Evolutionary conservation across 2,797 vertebrate genomes (phyloP).

Genomic region (Labroides dimidiatus): DNA sequence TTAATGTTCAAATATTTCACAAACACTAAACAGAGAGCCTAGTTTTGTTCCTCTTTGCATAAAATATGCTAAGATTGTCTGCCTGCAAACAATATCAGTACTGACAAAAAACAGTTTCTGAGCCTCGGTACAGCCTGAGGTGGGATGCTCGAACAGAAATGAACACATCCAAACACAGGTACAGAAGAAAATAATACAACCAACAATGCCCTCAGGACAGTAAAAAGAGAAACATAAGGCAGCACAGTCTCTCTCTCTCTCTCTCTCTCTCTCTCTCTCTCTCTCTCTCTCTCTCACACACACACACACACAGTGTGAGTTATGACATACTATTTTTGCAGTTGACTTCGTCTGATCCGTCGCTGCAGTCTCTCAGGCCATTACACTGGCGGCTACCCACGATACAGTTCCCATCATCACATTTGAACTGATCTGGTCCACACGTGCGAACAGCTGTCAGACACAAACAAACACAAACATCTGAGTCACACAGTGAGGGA

Average conservation of each 20-base stretch:
- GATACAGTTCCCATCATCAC: slow-evolving; percentile 93
- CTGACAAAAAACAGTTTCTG: neutral
- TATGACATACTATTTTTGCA: slow-evolving; percentile 89
- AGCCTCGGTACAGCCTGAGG: slow-evolving; percentile 1
- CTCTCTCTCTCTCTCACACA: neutral
- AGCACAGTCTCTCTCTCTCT: neutral
- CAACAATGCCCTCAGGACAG: neutral
- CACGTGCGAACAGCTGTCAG: slow-evolving; percentile 90
- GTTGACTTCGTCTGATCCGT: slow-evolving; percentile 92
- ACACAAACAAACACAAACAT: neutral
- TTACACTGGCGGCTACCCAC: slow-evolving; percentile 93
- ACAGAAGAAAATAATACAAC: neutral
- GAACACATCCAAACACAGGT: neutral
- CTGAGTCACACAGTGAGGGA: neutral
- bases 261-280: neutral
- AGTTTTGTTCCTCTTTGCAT: neutral
- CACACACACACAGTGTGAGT: neutral
- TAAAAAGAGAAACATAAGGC: neutral
- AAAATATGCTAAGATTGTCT: neutral
- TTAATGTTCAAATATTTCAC: neutral
- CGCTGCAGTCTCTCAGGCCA: slow-evolving; percentile 91
- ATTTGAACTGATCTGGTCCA: slow-evolving; percentile 93
- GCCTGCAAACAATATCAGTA: neutral
- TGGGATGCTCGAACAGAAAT: neutral
- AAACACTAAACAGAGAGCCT: neutral